A percentile compares a stretch with the other conserved stretches of the same genome.
Evolutionary conservation across 2,113 vertebrate genomes (phyloP).

Genomic region (Gallinago jamesoni): DNA sequence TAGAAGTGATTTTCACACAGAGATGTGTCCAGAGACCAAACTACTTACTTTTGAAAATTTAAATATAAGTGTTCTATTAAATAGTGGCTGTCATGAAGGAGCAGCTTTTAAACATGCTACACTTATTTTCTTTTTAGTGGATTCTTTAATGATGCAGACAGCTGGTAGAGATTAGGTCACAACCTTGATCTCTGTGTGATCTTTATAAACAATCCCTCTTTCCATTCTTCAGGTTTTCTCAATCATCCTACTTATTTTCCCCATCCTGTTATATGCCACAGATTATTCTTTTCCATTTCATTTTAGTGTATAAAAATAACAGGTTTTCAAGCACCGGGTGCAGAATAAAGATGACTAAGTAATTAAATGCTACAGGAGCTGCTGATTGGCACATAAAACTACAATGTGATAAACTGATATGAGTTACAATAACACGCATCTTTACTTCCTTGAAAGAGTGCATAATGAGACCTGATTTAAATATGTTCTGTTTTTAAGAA

Average conservation of each 20-base stretch:
- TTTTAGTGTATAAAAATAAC: not conserved
- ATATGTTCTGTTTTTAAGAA: conserved; percentile 40
- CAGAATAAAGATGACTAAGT: conserved; percentile 1
- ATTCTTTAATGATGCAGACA: not conserved
- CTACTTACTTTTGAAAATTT: not conserved
- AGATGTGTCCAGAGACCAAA: not conserved
- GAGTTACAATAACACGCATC: not conserved
- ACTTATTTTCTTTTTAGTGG: not conserved
- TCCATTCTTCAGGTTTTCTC: not conserved
- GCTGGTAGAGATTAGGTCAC: not conserved
- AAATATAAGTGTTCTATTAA: rapidly evolving
- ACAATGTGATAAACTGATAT: not conserved
- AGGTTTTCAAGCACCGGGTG: not conserved
- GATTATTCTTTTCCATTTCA: not conserved
- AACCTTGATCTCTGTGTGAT: not conserved
- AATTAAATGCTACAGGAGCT: conserved; percentile 30
- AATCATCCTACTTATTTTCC: not conserved
- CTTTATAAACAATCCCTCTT: not conserved
- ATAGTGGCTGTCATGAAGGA: not conserved
- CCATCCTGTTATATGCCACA: not conserved
- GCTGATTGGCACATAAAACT: conserved; percentile 14
- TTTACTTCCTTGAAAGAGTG: conserved; percentile 43
- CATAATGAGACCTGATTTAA: conserved; percentile 55
- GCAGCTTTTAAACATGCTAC: not conserved
- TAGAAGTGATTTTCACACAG: not conserved